phyloP scores from a whole-genome alignment of 2,797 vertebrate species.

The Gallinago nigripennis region DNA sequence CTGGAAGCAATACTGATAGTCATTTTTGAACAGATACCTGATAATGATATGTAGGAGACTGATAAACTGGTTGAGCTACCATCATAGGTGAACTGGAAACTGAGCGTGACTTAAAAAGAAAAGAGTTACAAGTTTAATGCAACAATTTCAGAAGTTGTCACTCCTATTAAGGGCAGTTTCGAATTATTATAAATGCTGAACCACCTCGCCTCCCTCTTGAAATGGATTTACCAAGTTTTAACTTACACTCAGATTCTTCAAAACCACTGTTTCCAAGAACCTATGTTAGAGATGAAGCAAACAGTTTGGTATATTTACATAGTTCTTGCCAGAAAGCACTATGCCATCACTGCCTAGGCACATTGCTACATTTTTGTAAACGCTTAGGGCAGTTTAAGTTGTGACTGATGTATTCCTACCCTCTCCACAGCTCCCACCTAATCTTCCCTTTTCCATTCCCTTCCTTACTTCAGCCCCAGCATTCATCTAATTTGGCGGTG shows the following conservation, averaged over 20 bases:
- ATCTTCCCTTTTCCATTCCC: background rate
- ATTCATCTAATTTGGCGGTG: background rate
- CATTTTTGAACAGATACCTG: conserved; percentile 78
- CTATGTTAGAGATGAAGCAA: background rate
- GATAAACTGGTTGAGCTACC: conserved; percentile 79
- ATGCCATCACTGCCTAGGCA: background rate
- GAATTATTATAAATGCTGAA: background rate
- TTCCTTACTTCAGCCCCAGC: background rate
- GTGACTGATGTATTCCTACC: background rate
- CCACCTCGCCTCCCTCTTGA: background rate
- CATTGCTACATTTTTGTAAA: background rate
- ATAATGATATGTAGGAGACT: conserved; percentile 80
- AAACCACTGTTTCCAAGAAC: background rate
- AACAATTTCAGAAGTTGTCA: background rate
- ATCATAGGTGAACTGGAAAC: conserved; percentile 78
- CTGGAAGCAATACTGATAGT: background rate
- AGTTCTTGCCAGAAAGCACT: background rate
- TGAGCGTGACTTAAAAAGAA: conserved; percentile 70
- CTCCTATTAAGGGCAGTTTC: background rate
- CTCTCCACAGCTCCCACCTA: background rate
- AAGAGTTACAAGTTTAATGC: background rate
- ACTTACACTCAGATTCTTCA: background rate
- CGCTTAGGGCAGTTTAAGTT: background rate
- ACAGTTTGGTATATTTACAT: background rate
- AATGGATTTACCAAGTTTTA: background rate